These are phyloP conservation scores for Micromys minutus DNA, from an alignment of 2,113 vertebrate species.

Conservation along the genomic window DNA sequence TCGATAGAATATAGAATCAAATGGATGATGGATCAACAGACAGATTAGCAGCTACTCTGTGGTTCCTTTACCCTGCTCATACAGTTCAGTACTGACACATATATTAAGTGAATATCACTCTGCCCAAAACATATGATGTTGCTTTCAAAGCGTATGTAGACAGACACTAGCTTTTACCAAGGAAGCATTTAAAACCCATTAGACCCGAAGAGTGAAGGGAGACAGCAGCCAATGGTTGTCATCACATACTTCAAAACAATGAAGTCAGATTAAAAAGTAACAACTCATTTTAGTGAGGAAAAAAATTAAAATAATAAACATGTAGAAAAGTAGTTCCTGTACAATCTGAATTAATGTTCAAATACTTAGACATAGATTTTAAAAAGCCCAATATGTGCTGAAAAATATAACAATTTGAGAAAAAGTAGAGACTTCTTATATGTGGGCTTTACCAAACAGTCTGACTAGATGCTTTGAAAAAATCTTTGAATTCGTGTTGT, in stretches of 20 bases:
- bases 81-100: background rate
- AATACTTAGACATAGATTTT: background rate
- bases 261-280: background rate
- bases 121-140: background rate
- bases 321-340: background rate
- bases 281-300: background rate
- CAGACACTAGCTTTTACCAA: background rate
- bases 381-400: no score
- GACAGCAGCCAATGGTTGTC: background rate
- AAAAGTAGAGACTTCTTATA: no score
- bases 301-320: background rate
- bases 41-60: background rate
- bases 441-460: no score
- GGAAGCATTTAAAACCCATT: background rate
- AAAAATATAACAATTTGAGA: no score
- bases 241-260: background rate
- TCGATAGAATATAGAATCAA: no score
- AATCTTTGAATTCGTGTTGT: no score
- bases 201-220: background rate
- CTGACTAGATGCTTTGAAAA: no score
- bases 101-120: background rate
- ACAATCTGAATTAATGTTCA: background rate
- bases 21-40: no score
- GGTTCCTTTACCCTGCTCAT: background rate
- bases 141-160: no score